Evolutionary conservation across 23 tunicate species (phyloP).

Genomic region (Ascidia mentula): DNA sequence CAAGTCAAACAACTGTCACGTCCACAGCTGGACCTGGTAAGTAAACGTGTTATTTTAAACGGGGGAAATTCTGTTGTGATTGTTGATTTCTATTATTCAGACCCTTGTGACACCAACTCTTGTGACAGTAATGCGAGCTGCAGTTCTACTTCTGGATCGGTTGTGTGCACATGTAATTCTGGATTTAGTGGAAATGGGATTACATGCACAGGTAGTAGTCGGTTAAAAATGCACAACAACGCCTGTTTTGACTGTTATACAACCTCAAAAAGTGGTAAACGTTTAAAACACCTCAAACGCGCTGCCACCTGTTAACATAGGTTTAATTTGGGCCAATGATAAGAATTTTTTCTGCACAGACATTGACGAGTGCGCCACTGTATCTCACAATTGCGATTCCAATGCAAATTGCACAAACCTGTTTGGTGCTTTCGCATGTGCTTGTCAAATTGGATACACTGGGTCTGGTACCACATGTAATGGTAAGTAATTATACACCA

Average conservation of each 20-base stretch:
- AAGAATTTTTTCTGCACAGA: conserved; percentile 13
- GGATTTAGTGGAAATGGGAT: conserved; percentile 19
- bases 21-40: too few species aligned
- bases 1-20: too few species aligned
- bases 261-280: background rate
- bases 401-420: conserved; percentile 30
- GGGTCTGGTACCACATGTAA: conserved; percentile 4
- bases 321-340: too few species aligned
- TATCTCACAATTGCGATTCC: background rate
- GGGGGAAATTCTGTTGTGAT: too few species aligned
- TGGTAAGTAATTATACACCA: background rate
- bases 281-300: too few species aligned
- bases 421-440: conserved; percentile 17
- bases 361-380: conserved; percentile 10
- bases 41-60: too few species aligned
- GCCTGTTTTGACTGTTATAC: background rate
- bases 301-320: too few species aligned
- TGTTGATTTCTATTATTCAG: too few species aligned
- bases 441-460: conserved; percentile 24
- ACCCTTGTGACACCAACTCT: background rate
- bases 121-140: conserved; percentile 12
- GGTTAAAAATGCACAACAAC: background rate
- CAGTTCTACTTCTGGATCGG: background rate
- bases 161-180: conserved; percentile 10
- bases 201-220: background rate